Evolutionary conservation across 2,888 invertebrate genomes (phyloP).

Genomic region (Allygus modestus): DNA sequence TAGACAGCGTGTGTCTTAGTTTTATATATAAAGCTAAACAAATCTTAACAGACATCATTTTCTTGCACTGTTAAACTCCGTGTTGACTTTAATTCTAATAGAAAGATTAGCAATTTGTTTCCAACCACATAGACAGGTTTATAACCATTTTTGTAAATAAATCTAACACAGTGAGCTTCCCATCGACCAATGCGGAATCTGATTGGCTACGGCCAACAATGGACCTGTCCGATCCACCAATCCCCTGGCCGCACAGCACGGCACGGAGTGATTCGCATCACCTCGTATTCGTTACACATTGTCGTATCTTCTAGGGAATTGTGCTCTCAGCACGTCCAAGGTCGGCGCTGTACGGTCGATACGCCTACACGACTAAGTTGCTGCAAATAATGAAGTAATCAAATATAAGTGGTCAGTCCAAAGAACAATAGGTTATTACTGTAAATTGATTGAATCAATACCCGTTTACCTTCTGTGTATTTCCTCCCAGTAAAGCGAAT

Average conservation of each 20-base stretch:
- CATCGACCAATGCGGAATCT: not conserved
- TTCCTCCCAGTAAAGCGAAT: too few relatives aligned
- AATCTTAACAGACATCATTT: too few relatives aligned
- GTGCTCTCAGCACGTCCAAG: not conserved
- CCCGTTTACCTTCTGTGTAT: not conserved
- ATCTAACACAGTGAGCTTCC: not conserved
- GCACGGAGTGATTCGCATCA: constrained; percentile 4
- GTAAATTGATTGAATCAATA: constrained; percentile 1
- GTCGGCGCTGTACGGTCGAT: not conserved
- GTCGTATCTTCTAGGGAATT: not conserved
- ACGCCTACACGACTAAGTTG: too few relatives aligned
- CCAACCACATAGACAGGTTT: too few relatives aligned
- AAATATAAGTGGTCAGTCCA: not conserved
- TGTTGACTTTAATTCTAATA: too few relatives aligned
- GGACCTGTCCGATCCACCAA: constrained; percentile 12
- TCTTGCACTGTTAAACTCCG: too few relatives aligned
- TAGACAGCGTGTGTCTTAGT: too few relatives aligned
- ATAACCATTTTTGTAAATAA: too few relatives aligned
- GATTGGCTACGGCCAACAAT: constrained; percentile 45
- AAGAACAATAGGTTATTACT: constrained; percentile 13
- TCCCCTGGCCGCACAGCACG: constrained; percentile 4
- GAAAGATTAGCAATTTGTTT: too few relatives aligned
- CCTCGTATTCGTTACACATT: not conserved
- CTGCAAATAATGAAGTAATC: constrained; percentile 6
- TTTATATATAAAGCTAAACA: too few relatives aligned